Base-by-base conservation (phyloP, 2,113 vertebrate genomes). In the Pseudonaja textilis region DNA sequence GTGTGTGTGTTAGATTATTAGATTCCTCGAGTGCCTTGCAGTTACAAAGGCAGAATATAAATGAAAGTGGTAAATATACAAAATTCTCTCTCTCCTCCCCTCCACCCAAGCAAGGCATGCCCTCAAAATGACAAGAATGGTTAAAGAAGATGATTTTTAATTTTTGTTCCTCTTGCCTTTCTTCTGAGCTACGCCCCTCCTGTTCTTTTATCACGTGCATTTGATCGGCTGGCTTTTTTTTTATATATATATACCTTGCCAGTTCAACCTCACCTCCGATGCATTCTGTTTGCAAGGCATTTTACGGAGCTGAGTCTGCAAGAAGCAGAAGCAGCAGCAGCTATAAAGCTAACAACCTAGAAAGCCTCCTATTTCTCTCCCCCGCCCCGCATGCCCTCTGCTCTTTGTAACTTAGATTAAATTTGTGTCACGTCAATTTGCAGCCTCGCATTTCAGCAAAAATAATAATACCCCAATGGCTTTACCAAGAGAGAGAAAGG, bases 201-300 rank as follows among this genome's bases (percentile, higher is more conserved):
- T 93, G 92, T 61, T 95, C 90, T 52, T 97, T 92, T 96, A 93
- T 94, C 93, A 94, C 29, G 91, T 95, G 91, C 93, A 92, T 96
- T 97, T 97, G 97, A 97, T 97, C 95, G 95, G 91, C 34, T 94
- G 92, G 94, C 95, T 97, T 97, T 96, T 93, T 94, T 52, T 9
- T 50, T 10, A 93, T n/a, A n/a, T n/a, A n/a, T n/a, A 96, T 90
- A 95, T 94, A 97, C 96, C 96, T 96, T 94, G 95, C 95, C 52
- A 93, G 94, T 96, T 95, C 95, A 93, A 12, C 95, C 95, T 52
- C 94, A 64, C 94, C 95, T 90, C 89, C 89, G 94, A 96, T 88
- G 89, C 93, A 89, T 11, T 50, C 94, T 94, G 95, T 97, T 96
- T 96, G 95, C 95, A 96, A 97, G 91, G 61, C 52, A 69, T 91